These are phyloP conservation scores for Stenchaetothrips biformis DNA, from an alignment of 2,888 invertebrate genomes.

Conservation along the genomic window DNA sequence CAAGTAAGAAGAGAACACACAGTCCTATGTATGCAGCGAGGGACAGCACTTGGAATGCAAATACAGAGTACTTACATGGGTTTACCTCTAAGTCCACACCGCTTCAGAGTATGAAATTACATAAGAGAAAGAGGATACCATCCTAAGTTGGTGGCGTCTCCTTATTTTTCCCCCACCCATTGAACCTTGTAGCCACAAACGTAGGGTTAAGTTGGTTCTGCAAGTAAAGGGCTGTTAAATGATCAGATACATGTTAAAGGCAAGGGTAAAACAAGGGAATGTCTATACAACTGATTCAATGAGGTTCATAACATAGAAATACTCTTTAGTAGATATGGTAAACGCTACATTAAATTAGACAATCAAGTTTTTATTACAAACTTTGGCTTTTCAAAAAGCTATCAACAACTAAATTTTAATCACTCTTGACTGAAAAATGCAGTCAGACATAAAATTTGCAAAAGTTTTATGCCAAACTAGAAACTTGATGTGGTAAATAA, in stretches of 20 bases:
- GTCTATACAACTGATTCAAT: neutral
- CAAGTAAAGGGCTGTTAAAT: constrained; percentile 8
- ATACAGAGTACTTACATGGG: no score
- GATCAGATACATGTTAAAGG: neutral
- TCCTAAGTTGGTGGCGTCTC: no score
- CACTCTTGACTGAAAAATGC: neutral
- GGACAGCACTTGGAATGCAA: no score
- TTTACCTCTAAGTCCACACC: no score
- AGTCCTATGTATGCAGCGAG: neutral
- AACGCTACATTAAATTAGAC: neutral
- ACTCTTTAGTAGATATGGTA: neutral
- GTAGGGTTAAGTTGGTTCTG: neutral
- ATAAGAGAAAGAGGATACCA: no score
- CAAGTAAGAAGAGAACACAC: neutral
- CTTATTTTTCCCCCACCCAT: no score
- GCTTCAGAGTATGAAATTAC: no score
- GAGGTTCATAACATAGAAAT: neutral
- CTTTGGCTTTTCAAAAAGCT: neutral
- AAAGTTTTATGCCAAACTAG: neutral
- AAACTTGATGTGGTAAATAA: neutral
- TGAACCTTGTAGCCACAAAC: no score
- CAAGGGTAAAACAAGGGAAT: neutral
- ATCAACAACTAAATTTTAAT: neutral
- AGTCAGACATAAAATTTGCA: neutral
- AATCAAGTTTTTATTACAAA: neutral